Evolutionary conservation across 2,113 vertebrate genomes (phyloP), one percentile per base, ranked within the genome.

Genomic region (Cyanoderma ruficeps): DNA sequence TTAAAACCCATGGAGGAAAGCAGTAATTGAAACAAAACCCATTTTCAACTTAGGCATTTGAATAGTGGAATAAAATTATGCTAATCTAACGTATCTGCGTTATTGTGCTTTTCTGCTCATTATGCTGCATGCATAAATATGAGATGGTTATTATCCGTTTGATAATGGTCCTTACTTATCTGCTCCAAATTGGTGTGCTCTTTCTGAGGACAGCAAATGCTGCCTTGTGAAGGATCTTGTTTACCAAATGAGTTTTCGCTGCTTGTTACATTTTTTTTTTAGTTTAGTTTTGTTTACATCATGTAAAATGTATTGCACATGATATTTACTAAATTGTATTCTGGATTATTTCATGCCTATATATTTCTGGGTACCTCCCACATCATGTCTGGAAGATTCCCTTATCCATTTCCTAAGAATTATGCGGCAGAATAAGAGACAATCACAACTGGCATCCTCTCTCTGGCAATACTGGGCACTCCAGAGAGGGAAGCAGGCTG

Each of bases 51-150:
- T 90, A 90, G 61, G 88, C 89, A 96, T 97, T 96, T 97, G 93
- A 98, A 96, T 89, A 96, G 81, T 87, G 57, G 97, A 97, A 97
- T 97, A 93, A 97, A 97, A 96, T 98, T 97, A 97, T 97, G 95
- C 92, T 97, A 97, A 98, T 97, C 88, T 95, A 97, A 95, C 92
- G 30, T 96, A 98, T 96, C 97, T 97, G 88, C 75, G 23, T 95
- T 97, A 97, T 94, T 97, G 93, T 97, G 90, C 76, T 97, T 97
- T 96, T 97, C 89, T 93, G 79, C 94, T 98, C 86, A 95, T 97
- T 97, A 95, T 95, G 67, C 83, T 81, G 55, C 87, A 95, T 94
- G 94, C 91, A 97, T 98, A 97, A 97, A 92, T 94, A 97, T 96
- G 94, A 97, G 89, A 89, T 92, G 81, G 63, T 96, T 97, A 96